These are phyloP conservation scores for Tonatia bakeri DNA, from an alignment of 2,113 vertebrate species.

Conservation along the genomic window DNA sequence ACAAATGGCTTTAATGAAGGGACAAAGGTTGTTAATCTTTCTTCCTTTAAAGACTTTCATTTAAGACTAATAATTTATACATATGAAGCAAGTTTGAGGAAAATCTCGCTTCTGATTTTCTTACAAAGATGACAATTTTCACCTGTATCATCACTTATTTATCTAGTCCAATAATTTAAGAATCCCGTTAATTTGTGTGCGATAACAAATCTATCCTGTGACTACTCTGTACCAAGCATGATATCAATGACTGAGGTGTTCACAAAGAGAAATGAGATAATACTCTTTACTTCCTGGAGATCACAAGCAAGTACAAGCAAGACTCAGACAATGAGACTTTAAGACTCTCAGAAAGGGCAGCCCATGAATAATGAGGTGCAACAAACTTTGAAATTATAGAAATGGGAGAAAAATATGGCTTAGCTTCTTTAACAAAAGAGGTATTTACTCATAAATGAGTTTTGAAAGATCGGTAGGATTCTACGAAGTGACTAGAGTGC, in stretches of 20 bases:
- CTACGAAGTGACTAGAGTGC: background rate
- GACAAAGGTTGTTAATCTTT: background rate
- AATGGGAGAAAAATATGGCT: background rate
- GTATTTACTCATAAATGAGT: background rate
- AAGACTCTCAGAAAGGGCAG: background rate
- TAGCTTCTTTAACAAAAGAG: background rate
- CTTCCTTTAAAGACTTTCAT: background rate
- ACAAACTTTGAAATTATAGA: background rate
- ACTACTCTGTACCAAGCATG: background rate
- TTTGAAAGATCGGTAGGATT: background rate
- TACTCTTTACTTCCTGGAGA: background rate
- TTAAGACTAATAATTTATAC: background rate
- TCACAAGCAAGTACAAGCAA: background rate
- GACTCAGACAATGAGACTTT: background rate
- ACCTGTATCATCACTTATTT: background rate
- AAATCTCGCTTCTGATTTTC: background rate
- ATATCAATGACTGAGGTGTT: background rate
- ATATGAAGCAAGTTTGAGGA: background rate
- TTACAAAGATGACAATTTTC: background rate
- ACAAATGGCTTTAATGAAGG: background rate
- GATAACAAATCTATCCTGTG: background rate
- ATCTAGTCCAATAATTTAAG: background rate
- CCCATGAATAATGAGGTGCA: background rate
- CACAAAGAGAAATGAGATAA: background rate
- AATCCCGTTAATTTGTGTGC: background rate